phyloP scores from a whole-genome alignment of 1,140 invertebrate genomes.

The Rhynchophorus ferrugineus region DNA sequence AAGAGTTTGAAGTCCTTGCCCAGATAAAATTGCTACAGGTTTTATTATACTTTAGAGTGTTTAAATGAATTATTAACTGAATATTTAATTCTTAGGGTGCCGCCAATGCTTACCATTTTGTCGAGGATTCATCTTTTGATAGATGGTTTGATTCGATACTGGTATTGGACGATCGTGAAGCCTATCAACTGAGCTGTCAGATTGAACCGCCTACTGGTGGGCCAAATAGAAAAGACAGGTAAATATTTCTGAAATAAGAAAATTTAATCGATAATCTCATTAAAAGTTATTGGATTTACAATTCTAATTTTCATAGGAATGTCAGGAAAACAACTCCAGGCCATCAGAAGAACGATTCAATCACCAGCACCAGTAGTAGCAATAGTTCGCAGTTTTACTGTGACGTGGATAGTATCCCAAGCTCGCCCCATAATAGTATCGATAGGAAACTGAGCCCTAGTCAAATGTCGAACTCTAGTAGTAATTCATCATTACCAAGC shows the following conservation, averaged over 20 bases:
- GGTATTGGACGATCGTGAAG: conserved; percentile 83
- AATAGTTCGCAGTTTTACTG: conserved; percentile 81
- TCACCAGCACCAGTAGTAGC: conserved; percentile 79
- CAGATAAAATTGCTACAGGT: conserved; percentile 91
- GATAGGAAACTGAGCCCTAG: conserved; percentile 65
- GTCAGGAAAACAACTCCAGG: conserved; percentile 47
- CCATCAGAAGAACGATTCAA: conserved; percentile 84
- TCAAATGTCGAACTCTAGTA: conserved; percentile 68
- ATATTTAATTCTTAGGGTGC: conserved; percentile 50
- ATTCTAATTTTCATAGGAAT: conserved; percentile 24
- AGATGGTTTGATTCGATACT: conserved; percentile 88
- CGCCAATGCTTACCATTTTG: conserved; percentile 92
- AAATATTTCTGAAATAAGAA: too few species aligned
- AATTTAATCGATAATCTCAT: too few species aligned
- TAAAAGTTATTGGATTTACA: too few species aligned
- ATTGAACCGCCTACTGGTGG: conserved; percentile 64
- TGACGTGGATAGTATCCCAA: conserved; percentile 60
- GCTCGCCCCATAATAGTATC: conserved; percentile 69
- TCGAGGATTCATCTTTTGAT: conserved; percentile 75
- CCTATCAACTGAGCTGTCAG: conserved; percentile 83
- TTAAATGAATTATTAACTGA: not conserved
- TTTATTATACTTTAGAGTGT: not conserved
- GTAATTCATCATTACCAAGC: conserved; percentile 68
- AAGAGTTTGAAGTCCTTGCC: conserved; percentile 98
- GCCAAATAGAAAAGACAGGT: conserved; percentile 12